These are phyloP conservation scores for Folsomia candida DNA, from an alignment of 2,888 invertebrate genomes.

Conservation along the genomic window DNA sequence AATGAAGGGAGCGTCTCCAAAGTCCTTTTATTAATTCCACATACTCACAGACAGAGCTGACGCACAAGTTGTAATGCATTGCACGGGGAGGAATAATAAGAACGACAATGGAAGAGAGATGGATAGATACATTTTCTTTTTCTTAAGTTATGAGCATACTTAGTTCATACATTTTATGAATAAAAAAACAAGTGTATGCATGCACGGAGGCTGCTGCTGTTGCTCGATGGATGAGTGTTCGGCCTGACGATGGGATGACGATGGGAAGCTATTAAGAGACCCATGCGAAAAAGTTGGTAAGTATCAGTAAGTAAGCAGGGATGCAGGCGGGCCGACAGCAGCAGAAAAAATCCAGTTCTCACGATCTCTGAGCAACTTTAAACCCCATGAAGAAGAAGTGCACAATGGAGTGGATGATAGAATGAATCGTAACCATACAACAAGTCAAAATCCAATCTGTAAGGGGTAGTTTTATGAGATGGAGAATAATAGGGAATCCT, in stretches of 20 bases:
- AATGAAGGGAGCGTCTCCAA: not conserved
- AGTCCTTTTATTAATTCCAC: not conserved
- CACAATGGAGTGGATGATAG: too few species aligned
- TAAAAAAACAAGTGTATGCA: slow-evolving; percentile 28
- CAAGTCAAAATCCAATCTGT: not conserved
- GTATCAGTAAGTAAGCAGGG: too few species aligned
- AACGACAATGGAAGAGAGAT: slow-evolving; percentile 9
- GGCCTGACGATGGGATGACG: slow-evolving; percentile 31
- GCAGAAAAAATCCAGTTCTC: slow-evolving; percentile 48
- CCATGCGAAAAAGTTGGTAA: slow-evolving; percentile 44
- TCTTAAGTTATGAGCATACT: not conserved
- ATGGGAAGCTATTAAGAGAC: slow-evolving; percentile 47
- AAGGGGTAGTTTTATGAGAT: not conserved
- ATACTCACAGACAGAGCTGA: not conserved
- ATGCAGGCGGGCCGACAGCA: slow-evolving; percentile 26
- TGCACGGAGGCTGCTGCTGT: slow-evolving; percentile 40
- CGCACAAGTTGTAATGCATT: too few species aligned
- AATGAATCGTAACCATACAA: not conserved
- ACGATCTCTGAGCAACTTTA: slow-evolving; percentile 38
- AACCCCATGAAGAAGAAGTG: slow-evolving; percentile 16
- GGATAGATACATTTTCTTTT: slow-evolving; percentile 8
- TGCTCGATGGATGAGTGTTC: too few species aligned
- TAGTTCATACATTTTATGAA: not conserved
- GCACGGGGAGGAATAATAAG: not conserved
- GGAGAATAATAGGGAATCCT: not conserved